A percentile compares a stretch with the other conserved stretches of the same genome.
Evolutionary conservation across 2,888 invertebrate genomes (phyloP).

Genomic region (Siphlonurus alternatus): DNA sequence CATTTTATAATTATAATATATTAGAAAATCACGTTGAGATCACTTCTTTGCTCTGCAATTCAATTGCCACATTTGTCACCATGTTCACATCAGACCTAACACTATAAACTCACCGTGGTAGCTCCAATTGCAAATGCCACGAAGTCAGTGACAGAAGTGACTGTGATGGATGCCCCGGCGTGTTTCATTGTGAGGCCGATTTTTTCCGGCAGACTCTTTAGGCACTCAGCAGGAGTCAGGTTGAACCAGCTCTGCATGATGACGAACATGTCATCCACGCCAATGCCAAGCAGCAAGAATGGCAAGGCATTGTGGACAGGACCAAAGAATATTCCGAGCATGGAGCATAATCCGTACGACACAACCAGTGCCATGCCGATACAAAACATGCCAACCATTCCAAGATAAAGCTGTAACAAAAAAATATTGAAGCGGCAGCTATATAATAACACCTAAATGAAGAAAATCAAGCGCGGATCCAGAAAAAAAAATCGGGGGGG

Average conservation of each 20-base stretch:
- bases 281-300: constrained; percentile 61
- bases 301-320: constrained; percentile 69
- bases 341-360: constrained; percentile 52
- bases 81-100: no score
- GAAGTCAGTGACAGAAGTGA: constrained; percentile 68
- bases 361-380: constrained; percentile 56
- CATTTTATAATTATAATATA: no score
- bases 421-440: constrained; percentile 19
- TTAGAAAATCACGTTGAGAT: no score
- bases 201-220: constrained; percentile 36
- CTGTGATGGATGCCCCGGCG: constrained; percentile 68
- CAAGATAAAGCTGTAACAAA: constrained; percentile 39
- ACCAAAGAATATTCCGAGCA: constrained; percentile 53
- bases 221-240: constrained; percentile 32
- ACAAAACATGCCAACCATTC: constrained; percentile 48
- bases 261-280: constrained; percentile 73
- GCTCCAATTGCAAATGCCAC: constrained; percentile 64
- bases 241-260: constrained; percentile 64
- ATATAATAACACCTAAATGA: no score
- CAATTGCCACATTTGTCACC: no score
- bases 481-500: no score
- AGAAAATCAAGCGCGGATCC: no score
- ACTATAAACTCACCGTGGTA: constrained; percentile 47
- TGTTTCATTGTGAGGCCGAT: constrained; percentile 55
- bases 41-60: no score